These are phyloP conservation scores for Epizoanthus illoricatus DNA, from an alignment of 92 coral and sea anemone genomes.

Conservation along the genomic window DNA sequence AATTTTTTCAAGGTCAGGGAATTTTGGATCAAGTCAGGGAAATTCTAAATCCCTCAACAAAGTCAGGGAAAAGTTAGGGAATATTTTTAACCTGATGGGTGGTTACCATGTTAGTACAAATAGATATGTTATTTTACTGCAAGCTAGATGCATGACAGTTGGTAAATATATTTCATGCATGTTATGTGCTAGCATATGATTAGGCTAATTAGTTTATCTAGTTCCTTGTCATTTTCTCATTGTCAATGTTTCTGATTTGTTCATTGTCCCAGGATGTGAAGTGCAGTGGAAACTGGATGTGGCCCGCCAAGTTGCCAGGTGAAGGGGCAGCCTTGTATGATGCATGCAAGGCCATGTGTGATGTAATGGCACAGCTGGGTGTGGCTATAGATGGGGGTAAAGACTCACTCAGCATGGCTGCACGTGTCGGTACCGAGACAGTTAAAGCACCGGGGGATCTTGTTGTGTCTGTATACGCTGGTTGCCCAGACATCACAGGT, in stretches of 20 bases:
- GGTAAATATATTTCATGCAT: no score
- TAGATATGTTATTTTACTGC: no score
- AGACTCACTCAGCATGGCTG: constrained; percentile 99
- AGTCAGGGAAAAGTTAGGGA: no score
- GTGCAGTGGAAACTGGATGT: constrained; percentile 99
- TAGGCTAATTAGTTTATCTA: no score
- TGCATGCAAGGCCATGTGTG: constrained; percentile 91
- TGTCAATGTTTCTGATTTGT: background rate
- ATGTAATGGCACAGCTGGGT: constrained; percentile 84
- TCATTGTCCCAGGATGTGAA: constrained; percentile 79
- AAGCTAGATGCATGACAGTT: no score
- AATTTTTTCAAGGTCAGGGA: no score
- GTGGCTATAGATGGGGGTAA: constrained; percentile 98
- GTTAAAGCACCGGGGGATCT: constrained; percentile 94
- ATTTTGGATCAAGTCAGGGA: no score
- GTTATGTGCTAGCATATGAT: no score
- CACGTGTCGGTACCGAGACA: constrained; percentile 82
- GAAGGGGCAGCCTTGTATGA: constrained; percentile 94
- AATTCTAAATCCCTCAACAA: no score
- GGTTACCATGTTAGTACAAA: no score
- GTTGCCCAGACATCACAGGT: constrained; percentile 84
- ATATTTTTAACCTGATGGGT: no score
- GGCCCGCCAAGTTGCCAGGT: constrained; percentile 97
- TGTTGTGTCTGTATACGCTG: constrained; percentile 92
- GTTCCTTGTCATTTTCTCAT: background rate